Conservation (phyloP, 1,140 invertebrate genomes). For the Semibalanus balanoides region DNA sequence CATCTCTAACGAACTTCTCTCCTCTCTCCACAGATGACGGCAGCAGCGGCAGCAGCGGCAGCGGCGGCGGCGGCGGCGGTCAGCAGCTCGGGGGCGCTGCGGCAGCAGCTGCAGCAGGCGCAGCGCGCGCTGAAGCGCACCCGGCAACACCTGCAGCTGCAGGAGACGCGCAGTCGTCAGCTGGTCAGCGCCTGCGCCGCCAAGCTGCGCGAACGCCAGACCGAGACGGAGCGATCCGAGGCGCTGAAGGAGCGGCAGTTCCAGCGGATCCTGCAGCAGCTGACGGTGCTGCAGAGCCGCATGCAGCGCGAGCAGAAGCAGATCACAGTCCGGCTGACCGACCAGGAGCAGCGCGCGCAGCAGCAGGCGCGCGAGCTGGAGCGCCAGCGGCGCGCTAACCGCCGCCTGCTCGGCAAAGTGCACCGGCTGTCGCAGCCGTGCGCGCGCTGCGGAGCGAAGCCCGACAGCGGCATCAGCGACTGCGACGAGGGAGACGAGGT, state of each 20-base stretch:
- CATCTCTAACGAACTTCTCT: no score
- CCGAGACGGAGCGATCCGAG: neutral
- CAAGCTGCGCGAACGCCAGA: neutral
- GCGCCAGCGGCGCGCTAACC: neutral
- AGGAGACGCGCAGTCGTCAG: conserved; percentile 2
- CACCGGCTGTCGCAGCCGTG: neutral
- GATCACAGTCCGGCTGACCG: neutral
- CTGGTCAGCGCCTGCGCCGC: conserved; percentile 1
- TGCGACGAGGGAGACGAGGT: neutral
- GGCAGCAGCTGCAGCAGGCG: neutral
- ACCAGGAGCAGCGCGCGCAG: neutral
- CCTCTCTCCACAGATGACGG: no score
- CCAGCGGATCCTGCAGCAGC: conserved; percentile 4
- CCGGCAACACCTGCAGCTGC: neutral
- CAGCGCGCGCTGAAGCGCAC: neutral
- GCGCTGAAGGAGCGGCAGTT: neutral
- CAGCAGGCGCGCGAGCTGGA: conserved; percentile 3
- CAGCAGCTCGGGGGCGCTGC: neutral
- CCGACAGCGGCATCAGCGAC: conserved; percentile 6
- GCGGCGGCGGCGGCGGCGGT: neutral
- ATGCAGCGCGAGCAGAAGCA: neutral
- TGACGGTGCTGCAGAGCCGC: conserved; percentile 1
- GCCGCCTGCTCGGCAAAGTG: neutral
- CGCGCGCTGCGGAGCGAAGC: neutral
- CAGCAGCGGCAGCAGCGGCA: no score